A percentile compares a stretch with the other conserved stretches of the same genome.
These are phyloP conservation scores for Eulimnadia texana DNA, from an alignment of 1,140 invertebrate genomes.

Conservation along the genomic window DNA sequence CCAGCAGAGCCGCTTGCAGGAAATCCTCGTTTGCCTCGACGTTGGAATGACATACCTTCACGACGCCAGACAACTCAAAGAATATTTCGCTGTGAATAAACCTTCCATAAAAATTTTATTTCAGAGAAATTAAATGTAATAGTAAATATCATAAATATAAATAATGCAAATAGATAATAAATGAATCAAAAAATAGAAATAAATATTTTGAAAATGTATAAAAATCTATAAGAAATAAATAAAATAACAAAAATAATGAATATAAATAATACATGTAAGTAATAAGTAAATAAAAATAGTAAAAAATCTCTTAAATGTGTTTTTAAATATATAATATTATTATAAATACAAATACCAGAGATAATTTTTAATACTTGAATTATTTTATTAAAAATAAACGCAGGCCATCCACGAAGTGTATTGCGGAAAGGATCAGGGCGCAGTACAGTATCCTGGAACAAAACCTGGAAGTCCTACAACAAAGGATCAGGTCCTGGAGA, in stretches of 20 bases:
- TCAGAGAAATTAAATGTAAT: background rate
- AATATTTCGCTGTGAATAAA: slow-evolving; percentile 6
- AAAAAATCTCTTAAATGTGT: too few relatives aligned
- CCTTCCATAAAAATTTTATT: background rate
- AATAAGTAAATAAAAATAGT: too few relatives aligned
- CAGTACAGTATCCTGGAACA: too few relatives aligned
- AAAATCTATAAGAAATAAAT: too few relatives aligned
- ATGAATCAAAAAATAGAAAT: background rate
- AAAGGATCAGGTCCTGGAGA: background rate
- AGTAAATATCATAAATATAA: background rate
- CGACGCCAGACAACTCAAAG: slow-evolving; percentile 5
- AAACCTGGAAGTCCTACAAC: too few relatives aligned
- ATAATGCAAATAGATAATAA: background rate
- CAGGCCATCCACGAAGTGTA: slow-evolving; percentile 15
- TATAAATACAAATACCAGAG: too few relatives aligned
- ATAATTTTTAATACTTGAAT: too few relatives aligned
- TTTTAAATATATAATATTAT: too few relatives aligned
- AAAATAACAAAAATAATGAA: too few relatives aligned
- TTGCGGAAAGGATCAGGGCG: slow-evolving; percentile 3
- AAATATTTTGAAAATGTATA: background rate
- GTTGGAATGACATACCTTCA: slow-evolving; percentile 12
- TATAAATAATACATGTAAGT: too few relatives aligned
- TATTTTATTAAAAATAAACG: too few relatives aligned
- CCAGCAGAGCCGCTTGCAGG: slow-evolving; percentile 4
- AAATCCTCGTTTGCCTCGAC: slow-evolving; percentile 11